Base-by-base conservation (phyloP, 1,140 invertebrate genomes). In the Magallana ariakensis region DNA sequence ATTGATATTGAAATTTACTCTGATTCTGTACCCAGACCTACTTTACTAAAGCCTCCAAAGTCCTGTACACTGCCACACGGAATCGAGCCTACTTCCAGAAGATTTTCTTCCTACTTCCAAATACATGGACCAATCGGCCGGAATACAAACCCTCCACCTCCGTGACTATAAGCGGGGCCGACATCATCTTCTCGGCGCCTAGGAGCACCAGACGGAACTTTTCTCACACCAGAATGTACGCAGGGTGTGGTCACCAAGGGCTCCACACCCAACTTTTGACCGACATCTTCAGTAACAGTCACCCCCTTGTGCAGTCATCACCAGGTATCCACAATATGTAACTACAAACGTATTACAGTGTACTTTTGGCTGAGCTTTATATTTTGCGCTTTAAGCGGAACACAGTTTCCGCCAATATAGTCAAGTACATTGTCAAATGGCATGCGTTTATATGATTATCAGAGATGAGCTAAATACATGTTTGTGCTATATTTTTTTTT, bases 51-150 rank as follows among this genome's bases (percentile, higher is more conserved):
- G 92, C 90, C 0, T 94, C 93, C 0, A 75, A 80, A 1, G 87
- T 89, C 16, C 84, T 95, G 4, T 91, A 93, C 88, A 83, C 56
- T 0, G 92, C 94, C 1, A 95, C 94, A 6, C 87, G 90, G 58
- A 87, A 90, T 0, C 80, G 92, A 10, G 90, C 93, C 0, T 94
- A 91, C 70, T 95, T 95, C 87, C 90, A 92, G 81, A 89, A 93
- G 46, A 91, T 95, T n/a, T 93, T 90, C 11, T 94, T 95, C n/a
- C 87, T 94, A 0, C 88, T 95, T 0, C 94, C 94, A 5, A 85
- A 84, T 16, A 90, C 90, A 4, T 95, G 94, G 94, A 66, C 81
- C 11, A 80, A 85, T 9, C 22, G 16, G 10, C 83, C 66, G 10
- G 70, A 60, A 54, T 75, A 83, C 46, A 54, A 46, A n/a, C 55